These are phyloP conservation scores for Corbicula japonica DNA, from an alignment of 2,888 invertebrate species.

Conservation along the genomic window DNA sequence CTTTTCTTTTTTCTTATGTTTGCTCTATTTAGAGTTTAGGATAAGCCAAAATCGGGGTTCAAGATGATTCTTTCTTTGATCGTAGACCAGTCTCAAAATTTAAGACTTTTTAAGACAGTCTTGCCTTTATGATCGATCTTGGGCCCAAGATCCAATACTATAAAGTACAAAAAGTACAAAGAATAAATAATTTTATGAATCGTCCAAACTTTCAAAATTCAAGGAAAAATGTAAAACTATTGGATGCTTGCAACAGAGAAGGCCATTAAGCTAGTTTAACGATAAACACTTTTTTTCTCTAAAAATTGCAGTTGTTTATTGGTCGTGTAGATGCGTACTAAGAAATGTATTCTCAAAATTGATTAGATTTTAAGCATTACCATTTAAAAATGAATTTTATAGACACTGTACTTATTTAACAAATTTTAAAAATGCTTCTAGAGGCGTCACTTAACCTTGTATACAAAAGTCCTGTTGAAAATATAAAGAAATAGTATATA, in stretches of 20 bases:
- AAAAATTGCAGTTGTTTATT: too few relatives aligned
- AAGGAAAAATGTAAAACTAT: too few relatives aligned
- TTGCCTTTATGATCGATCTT: background rate
- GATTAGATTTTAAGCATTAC: background rate
- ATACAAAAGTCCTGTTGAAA: background rate
- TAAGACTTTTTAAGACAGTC: background rate
- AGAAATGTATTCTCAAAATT: background rate
- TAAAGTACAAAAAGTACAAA: background rate
- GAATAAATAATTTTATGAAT: too few relatives aligned
- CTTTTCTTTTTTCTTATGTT: background rate
- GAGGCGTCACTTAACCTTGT: background rate
- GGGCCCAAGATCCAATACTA: background rate
- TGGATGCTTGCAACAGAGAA: too few relatives aligned
- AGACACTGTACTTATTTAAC: background rate
- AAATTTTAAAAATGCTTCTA: background rate
- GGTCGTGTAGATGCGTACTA: background rate
- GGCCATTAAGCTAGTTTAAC: too few relatives aligned
- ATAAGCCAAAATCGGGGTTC: background rate
- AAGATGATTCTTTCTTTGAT: background rate
- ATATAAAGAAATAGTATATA: too few relatives aligned
- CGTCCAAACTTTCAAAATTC: too few relatives aligned
- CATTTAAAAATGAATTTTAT: background rate
- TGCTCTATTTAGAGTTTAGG: background rate
- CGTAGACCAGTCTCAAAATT: background rate
- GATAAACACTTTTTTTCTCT: too few relatives aligned